Evolutionary conservation across 2,113 vertebrate genomes (phyloP).

Genomic region (Dermatemys mawii): DNA sequence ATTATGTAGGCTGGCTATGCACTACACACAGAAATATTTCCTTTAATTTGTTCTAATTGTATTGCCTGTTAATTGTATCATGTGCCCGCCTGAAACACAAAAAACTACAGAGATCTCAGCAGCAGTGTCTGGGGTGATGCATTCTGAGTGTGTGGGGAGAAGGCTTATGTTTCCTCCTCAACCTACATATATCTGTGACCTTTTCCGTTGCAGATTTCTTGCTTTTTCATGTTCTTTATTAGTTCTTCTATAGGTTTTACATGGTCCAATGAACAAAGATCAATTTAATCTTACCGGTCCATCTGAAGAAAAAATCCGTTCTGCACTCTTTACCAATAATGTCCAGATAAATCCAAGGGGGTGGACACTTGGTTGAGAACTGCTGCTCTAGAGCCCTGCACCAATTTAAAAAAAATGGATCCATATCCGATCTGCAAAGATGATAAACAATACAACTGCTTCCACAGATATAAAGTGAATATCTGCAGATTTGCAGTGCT

Average conservation of each 20-base stretch:
- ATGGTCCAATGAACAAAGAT: conserved; percentile 31
- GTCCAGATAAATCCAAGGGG: conserved; percentile 30
- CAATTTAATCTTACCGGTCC: conserved; percentile 49
- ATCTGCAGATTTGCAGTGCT: too few relatives aligned
- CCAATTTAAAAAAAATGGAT: too few relatives aligned
- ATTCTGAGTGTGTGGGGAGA: neutral
- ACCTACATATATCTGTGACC: neutral
- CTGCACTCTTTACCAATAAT: neutral
- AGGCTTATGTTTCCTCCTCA: neutral
- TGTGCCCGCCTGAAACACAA: conserved; percentile 2
- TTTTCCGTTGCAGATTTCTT: conserved; percentile 17
- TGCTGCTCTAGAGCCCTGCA: too few relatives aligned
- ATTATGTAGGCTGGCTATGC: neutral
- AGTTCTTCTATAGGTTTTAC: conserved; percentile 45
- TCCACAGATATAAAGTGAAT: too few relatives aligned
- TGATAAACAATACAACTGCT: too few relatives aligned
- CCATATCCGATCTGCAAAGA: too few relatives aligned
- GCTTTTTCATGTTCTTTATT: conserved; percentile 12
- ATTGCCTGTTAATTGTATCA: neutral
- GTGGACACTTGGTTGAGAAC: too few relatives aligned
- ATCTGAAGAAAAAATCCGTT: conserved; percentile 44
- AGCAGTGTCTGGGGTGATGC: neutral
- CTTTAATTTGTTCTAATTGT: neutral
- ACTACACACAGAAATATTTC: neutral
- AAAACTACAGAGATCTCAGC: neutral